phyloP scores from a whole-genome alignment of 64 coral and sea anemone genomes.

The Montipora capricornis region DNA sequence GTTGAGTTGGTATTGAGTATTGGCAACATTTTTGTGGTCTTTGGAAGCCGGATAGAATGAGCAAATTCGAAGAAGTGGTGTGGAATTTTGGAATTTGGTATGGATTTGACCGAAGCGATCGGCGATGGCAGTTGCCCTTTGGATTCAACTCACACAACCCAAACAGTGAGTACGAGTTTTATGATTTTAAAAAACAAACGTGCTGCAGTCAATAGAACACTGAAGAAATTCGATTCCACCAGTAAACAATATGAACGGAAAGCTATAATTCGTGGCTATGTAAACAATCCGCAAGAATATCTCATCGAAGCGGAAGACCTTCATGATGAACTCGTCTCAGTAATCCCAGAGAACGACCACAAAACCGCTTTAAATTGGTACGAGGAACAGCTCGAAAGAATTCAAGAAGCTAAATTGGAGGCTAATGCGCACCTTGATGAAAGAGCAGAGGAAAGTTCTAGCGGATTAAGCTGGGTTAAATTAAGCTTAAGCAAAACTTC shows the following conservation, averaged over 20 bases:
- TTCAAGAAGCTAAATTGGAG: conserved; percentile 4
- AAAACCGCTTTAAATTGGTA: conserved; percentile 1
- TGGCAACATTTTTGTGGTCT: not conserved
- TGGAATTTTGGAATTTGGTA: conserved; percentile 23
- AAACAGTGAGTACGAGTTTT: not conserved
- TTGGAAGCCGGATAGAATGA: not conserved
- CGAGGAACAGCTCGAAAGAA: not conserved
- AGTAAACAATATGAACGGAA: not conserved
- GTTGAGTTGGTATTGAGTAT: too few relatives aligned
- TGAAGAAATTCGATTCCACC: not conserved
- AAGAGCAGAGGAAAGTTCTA: not conserved
- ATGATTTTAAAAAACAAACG: not conserved
- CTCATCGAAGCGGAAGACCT: not conserved
- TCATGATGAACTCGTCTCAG: not conserved
- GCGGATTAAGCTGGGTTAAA: not conserved
- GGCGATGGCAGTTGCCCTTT: not conserved
- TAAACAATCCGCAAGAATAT: not conserved
- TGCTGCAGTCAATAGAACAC: not conserved
- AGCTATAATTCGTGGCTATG: not conserved
- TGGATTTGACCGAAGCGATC: conserved; percentile 8
- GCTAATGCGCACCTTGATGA: not conserved
- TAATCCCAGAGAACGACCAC: not conserved
- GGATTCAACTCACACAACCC: not conserved
- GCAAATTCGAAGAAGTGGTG: not conserved
- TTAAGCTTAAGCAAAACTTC: not conserved